Evolutionary conservation across 2,888 invertebrate genomes (phyloP), one percentile per base, ranked within the genome.

Genomic region (Catotricha subobsoleta): DNA sequence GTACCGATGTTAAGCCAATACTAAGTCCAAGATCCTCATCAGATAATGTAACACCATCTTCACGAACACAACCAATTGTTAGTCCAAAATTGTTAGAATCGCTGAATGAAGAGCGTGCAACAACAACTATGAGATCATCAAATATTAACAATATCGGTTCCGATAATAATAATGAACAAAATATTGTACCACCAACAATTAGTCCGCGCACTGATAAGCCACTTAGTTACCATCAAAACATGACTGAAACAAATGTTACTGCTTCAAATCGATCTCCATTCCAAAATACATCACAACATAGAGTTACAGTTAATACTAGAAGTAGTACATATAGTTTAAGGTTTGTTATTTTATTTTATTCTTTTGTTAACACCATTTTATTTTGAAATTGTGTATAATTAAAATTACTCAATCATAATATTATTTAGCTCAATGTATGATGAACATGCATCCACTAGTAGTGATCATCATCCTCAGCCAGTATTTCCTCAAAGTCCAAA

Each of bases 261-360:
- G 37, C 39, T 39, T 36, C 37, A 40, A 56, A 56, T 49, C 52
- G 57, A 48, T 58, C 60, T 49, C 59, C 59, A 57, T 59, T 60
- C 54, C 59, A 59, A 45, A 52, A 50, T 48, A 43, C 50, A 47
- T 45, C 45, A 43, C 46, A 46, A 16, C 43, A 44, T 41, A 43
- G 39, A 36, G 43, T 36, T 40, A 15, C 38, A 21, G 15, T 23
- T 16, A 38, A 43, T 35, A 39, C 30, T 42, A 46, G 46, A 30
- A 46, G 30, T 43, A 47, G 45, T 38, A 43, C 37, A 8, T 43
- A 43, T 44, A 46, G 44, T 41, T 39, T 47, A 44, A 45, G 44
- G 47, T 47, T 40, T 43, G 28, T 6, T 8, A 12, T n/a, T n/a
- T n/a, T n/a, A n/a, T n/a, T n/a, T n/a, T n/a, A n/a, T n/a, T 19